Evolutionary conservation across 2,113 vertebrate genomes (phyloP), one percentile per base, ranked within the genome.

Genomic region (Piaya cayana): DNA sequence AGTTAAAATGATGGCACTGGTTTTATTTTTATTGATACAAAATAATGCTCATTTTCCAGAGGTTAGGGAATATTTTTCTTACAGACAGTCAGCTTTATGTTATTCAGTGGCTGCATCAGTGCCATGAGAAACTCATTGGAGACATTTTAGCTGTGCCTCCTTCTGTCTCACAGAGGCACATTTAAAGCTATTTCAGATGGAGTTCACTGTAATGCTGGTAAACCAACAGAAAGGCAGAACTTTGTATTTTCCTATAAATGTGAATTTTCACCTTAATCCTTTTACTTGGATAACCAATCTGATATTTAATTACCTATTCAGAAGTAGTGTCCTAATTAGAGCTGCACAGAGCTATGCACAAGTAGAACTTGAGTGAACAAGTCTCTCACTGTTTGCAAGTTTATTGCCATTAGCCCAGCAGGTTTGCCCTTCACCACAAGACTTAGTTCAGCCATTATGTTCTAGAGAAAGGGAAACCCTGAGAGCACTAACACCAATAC

Each of bases 271-370:
- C 29, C 65, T 76, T 92, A 88, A 82, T 62, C 36, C 21, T 29
- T 77, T 93, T 62, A 27, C 62, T 90, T 60, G 82, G 53, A 71
- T 34, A 90, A 72, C 49, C 32, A 85, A 74, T 47, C 27, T 29
- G 39, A 68, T 93, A 84, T 82, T 81, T 95, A 95, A 96, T 93
- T 88, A 58, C 36, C 62, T 93, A 60, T 76, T 95, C 76, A 93
- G 80, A 93, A 75, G 4, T 11, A 5, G 26, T 8, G 50, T 76
- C 53, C 91, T 94, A 95, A 94, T 96, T 94, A 96, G 76, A 64
- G 84, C 56, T 84, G 34, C 3, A 9, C 63, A 52, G 79, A 94
- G 34, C 76, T 86, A 78, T 88, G 95, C 78, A 88, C 45, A 62
- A 8, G 6, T 23, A 52, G 55, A 90, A 91, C 69, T 67, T 71